phyloP scores from a whole-genome alignment of 2,888 invertebrate species.

The Strigamia maritima region DNA sequence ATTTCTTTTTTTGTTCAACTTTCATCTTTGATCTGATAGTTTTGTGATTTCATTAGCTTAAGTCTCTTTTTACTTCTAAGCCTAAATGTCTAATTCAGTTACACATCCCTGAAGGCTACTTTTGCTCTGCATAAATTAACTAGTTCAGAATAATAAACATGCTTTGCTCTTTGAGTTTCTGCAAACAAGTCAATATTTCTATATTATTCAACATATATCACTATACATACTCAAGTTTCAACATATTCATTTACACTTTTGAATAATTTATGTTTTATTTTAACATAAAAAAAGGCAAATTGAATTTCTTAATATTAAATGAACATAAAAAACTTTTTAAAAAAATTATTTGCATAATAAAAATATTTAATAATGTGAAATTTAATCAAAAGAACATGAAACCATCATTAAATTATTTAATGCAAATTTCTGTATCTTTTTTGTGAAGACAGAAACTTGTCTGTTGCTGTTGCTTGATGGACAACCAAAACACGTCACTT shows the following conservation, averaged over 20 bases:
- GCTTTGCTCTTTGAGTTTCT: neutral
- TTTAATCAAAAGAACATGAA: too few relatives aligned
- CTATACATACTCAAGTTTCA: neutral
- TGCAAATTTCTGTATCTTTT: too few relatives aligned
- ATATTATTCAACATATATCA: neutral
- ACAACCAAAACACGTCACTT: neutral
- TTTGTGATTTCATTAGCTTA: slow-evolving; percentile 26
- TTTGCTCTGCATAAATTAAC: slow-evolving; percentile 15
- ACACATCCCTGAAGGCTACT: neutral
- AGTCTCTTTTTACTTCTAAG: slow-evolving; percentile 3
- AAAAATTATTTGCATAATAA: too few relatives aligned
- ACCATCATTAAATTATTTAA: too few relatives aligned
- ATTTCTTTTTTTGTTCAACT: neutral
- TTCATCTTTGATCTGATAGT: slow-evolving; percentile 28
- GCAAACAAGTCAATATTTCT: slow-evolving; percentile 20
- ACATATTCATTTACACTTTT: neutral
- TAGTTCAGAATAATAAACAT: slow-evolving; percentile 16
- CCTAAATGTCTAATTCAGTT: slow-evolving; percentile 25
- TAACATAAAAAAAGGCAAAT: neutral
- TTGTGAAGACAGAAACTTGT: neutral
- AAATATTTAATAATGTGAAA: too few relatives aligned
- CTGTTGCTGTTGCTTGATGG: neutral
- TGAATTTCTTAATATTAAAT: neutral
- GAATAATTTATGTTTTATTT: neutral
- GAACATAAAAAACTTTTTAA: too few relatives aligned